These are phyloP conservation scores for Cladopsammia gracilis DNA, from an alignment of 64 coral and sea anemone species.

Conservation along the genomic window DNA sequence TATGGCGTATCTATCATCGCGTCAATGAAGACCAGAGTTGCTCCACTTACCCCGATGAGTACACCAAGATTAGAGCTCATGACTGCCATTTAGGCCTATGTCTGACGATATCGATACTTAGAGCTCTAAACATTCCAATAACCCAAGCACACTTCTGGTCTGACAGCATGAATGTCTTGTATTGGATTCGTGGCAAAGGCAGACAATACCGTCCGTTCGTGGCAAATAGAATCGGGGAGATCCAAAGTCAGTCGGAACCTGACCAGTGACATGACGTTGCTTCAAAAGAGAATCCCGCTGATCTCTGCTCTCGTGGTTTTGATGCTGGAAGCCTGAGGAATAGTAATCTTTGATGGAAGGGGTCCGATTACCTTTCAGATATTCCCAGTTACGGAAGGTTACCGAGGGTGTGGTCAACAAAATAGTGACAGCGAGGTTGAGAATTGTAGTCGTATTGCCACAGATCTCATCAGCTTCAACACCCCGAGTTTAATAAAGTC, in stretches of 20 bases:
- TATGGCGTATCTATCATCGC: no score
- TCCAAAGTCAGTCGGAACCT: not conserved
- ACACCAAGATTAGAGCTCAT: conserved; percentile 57
- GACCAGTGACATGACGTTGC: conserved; percentile 9
- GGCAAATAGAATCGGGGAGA: conserved; percentile 50
- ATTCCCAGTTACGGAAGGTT: no score
- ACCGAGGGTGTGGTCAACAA: no score
- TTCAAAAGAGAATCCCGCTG: conserved; percentile 21
- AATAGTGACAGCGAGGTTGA: no score
- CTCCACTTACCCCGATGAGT: conserved; percentile 14
- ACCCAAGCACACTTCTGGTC: not conserved
- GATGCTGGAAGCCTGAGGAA: no score
- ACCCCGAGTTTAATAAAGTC: no score
- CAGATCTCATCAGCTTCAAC: no score
- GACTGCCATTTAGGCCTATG: conserved; percentile 21
- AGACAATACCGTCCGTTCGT: conserved; percentile 52
- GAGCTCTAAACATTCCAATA: not conserved
- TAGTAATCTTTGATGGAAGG: no score
- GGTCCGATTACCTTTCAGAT: no score
- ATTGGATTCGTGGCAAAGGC: conserved; percentile 16
- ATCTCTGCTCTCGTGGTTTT: not conserved
- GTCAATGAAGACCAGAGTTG: no score
- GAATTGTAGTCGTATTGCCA: no score
- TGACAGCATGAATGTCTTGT: conserved; percentile 39
- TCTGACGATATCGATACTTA: conserved; percentile 21